These are phyloP conservation scores for Crossocerus cetratus DNA, from an alignment of 2,888 invertebrate genomes.

Conservation along the genomic window DNA sequence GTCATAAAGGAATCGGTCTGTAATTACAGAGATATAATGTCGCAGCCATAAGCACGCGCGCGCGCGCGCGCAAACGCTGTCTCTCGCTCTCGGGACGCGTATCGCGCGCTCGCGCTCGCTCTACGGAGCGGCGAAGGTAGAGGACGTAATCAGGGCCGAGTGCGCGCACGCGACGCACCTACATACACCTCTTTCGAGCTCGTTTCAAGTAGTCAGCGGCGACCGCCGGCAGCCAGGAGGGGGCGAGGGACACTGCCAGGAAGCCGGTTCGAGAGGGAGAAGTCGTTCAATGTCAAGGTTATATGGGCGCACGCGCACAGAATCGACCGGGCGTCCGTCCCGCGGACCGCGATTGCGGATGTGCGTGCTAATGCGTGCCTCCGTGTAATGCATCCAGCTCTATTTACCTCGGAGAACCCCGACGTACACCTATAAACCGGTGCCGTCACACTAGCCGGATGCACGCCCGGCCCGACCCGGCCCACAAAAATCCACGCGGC, in stretches of 20 bases:
- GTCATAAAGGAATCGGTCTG: background rate
- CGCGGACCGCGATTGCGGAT: background rate
- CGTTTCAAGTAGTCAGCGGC: background rate
- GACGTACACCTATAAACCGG: too few species aligned
- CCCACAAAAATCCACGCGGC: too few species aligned
- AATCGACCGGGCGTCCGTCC: conserved; percentile 28
- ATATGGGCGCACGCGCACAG: conserved; percentile 64
- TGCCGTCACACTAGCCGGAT: too few species aligned
- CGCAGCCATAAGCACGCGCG: background rate
- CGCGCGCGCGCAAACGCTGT: background rate
- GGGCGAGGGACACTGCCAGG: conserved; percentile 15
- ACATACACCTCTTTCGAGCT: conserved; percentile 16
- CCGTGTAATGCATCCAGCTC: too few species aligned
- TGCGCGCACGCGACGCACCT: conserved; percentile 20
- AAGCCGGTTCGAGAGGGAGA: conserved; percentile 41
- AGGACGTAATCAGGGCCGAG: background rate
- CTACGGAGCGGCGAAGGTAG: background rate
- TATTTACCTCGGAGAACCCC: too few species aligned
- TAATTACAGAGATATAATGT: conserved; percentile 2
- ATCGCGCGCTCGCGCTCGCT: background rate
- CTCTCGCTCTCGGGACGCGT: background rate
- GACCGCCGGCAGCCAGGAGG: conserved; percentile 8
- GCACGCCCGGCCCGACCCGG: too few species aligned
- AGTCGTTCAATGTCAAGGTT: conserved; percentile 72
- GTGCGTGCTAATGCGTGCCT: background rate